Conservation (phyloP, 2,797 vertebrate species). For the Sebastes aleutianus region DNA sequence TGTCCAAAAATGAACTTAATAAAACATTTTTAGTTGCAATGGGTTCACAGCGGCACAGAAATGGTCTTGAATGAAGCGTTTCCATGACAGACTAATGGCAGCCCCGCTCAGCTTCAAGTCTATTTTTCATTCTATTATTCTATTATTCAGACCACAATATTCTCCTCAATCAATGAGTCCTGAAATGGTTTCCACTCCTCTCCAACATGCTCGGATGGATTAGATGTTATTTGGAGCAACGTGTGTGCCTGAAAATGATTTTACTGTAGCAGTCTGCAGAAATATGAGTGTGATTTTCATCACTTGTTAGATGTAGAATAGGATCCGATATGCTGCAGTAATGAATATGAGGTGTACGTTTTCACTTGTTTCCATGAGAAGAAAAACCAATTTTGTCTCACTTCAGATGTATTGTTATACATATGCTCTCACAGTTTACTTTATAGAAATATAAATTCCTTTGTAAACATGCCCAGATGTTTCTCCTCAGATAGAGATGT, state of each 20-base stretch:
- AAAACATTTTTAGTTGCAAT: slow-evolving; percentile 17
- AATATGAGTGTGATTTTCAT: background rate
- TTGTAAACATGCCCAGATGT: slow-evolving; percentile 1
- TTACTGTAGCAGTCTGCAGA: background rate
- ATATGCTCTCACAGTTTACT: background rate
- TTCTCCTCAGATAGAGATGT: slow-evolving; percentile 1
- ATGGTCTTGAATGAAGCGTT: slow-evolving; percentile 10
- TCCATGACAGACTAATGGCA: slow-evolving; percentile 19
- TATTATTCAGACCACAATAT: background rate
- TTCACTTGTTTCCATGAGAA: background rate
- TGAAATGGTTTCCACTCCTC: background rate
- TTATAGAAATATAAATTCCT: background rate
- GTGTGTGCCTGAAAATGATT: background rate
- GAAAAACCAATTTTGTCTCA: background rate
- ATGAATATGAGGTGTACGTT: background rate
- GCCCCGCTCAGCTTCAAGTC: slow-evolving; percentile 1
- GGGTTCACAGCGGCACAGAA: background rate
- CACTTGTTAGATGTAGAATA: background rate
- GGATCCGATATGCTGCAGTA: background rate
- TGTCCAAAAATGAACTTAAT: slow-evolving; percentile 18
- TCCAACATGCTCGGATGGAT: background rate
- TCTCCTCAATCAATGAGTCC: background rate
- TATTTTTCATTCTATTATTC: slow-evolving; percentile 4
- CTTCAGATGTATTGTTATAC: background rate
- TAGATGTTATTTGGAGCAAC: background rate